These are phyloP conservation scores for Meloidogyne hapla DNA, from an alignment of 1,140 invertebrate genomes.

Conservation along the genomic window DNA sequence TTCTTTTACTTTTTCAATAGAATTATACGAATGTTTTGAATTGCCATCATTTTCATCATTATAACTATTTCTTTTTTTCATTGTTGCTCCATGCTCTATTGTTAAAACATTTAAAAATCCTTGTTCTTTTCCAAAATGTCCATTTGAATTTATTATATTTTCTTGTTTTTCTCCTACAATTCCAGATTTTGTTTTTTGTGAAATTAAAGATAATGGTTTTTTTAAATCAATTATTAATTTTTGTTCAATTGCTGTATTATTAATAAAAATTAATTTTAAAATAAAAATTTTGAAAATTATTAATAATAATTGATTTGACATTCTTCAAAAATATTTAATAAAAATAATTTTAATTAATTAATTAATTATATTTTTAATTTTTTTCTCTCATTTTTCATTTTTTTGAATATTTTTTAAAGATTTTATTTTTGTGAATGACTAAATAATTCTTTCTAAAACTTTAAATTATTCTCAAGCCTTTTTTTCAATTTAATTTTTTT, in stretches of 20 bases:
- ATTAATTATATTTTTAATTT: too few relatives aligned
- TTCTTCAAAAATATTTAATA: not conserved
- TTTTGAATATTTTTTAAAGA: too few relatives aligned
- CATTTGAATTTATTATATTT: not conserved
- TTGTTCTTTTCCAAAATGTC: not conserved
- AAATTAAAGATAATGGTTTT: not conserved
- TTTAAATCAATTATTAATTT: not conserved
- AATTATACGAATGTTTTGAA: not conserved
- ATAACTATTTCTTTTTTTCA: not conserved
- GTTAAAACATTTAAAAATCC: slow-evolving; percentile 3
- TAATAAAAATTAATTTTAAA: slow-evolving; percentile 7
- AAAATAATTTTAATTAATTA: not conserved
- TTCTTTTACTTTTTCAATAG: not conserved
- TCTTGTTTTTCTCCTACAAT: not conserved
- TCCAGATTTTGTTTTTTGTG: not conserved
- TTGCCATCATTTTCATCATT: not conserved
- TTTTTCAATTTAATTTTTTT: not conserved
- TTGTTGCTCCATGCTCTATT: not conserved
- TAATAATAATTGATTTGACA: too few relatives aligned
- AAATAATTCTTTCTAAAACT: too few relatives aligned
- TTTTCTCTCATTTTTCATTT: too few relatives aligned
- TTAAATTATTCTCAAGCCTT: not conserved
- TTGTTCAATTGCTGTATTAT: not conserved
- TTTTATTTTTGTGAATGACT: too few relatives aligned
- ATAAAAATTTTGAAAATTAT: not conserved